These are phyloP conservation scores for Murina feae DNA, from an alignment of 2,113 vertebrate species.

Conservation along the genomic window DNA sequence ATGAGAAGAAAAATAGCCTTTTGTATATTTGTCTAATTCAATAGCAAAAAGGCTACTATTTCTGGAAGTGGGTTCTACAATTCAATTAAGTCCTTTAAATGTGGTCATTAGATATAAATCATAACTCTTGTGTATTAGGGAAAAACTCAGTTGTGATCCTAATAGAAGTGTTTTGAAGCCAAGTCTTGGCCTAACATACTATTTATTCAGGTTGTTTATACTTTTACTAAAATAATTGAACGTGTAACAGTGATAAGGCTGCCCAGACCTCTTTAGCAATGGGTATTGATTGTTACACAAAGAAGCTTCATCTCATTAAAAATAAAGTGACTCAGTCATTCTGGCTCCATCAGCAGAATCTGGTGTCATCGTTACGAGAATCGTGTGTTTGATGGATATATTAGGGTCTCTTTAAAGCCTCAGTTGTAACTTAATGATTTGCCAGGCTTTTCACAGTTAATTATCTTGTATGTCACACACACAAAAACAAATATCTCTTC, in stretches of 20 bases:
- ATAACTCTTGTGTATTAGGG: slow-evolving; percentile 42
- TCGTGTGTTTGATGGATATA: slow-evolving; percentile 52
- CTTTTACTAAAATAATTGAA: slow-evolving; percentile 75
- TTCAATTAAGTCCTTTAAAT: slow-evolving; percentile 73
- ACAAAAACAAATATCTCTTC: background rate
- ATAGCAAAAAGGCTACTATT: slow-evolving; percentile 50
- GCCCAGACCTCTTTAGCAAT: background rate
- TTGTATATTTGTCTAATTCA: slow-evolving; percentile 64
- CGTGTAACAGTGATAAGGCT: slow-evolving; percentile 69
- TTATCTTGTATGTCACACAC: slow-evolving; percentile 40
- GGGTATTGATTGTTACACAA: slow-evolving; percentile 67
- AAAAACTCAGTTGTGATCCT: slow-evolving; percentile 61
- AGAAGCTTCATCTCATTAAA: slow-evolving; percentile 75
- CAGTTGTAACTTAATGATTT: slow-evolving; percentile 41
- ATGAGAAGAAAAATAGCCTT: slow-evolving; percentile 32
- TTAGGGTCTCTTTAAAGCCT: slow-evolving; percentile 38
- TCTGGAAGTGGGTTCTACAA: slow-evolving; percentile 7
- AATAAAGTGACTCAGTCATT: slow-evolving; percentile 61
- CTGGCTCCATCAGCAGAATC: slow-evolving; percentile 37
- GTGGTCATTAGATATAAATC: slow-evolving; percentile 60
- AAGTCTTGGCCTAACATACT: slow-evolving; percentile 44
- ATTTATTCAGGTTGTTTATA: slow-evolving; percentile 74
- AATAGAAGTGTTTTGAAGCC: slow-evolving; percentile 56
- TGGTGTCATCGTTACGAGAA: slow-evolving; percentile 58
- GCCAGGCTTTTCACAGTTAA: slow-evolving; percentile 58